Conservation (phyloP, 2,888 invertebrate species). For the Eupithecia centaureata region DNA sequence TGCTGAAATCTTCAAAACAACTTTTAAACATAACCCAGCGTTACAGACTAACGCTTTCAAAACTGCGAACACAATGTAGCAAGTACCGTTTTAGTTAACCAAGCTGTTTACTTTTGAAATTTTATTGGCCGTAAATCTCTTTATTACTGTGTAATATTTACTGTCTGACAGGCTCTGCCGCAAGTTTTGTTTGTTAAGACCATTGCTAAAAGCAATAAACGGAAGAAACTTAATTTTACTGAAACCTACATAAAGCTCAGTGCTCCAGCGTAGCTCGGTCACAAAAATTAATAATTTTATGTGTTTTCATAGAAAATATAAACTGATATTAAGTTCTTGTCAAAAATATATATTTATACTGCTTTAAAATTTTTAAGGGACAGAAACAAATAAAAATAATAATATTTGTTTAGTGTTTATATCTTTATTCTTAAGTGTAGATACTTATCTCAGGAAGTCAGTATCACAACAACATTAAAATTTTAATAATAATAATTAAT, state of each 20-base stretch:
- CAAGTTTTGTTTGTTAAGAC: slow-evolving; percentile 8
- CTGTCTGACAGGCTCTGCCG: neutral
- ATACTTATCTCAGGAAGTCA: no score
- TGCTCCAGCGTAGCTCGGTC: neutral
- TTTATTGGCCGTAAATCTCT: slow-evolving; percentile 24
- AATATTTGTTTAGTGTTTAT: no score
- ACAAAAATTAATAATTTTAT: no score
- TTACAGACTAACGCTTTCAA: slow-evolving; percentile 16
- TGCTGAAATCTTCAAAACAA: no score
- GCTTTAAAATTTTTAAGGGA: no score
- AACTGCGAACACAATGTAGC: slow-evolving; percentile 16
- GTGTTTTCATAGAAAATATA: no score
- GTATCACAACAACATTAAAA: no score
- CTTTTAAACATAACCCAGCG: neutral
- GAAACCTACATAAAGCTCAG: neutral
- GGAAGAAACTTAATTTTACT: neutral
- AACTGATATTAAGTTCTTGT: no score
- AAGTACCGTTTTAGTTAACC: neutral
- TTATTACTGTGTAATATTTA: slow-evolving; percentile 11
- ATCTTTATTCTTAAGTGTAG: no score
- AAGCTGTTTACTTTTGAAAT: slow-evolving; percentile 19
- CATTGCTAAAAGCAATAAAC: neutral
- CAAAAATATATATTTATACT: no score
- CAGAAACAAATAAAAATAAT: no score
- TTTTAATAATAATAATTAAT: no score